Percentiles rank a stretch among this genome's conserved stretches.
phyloP scores from a whole-genome alignment of 2,888 invertebrate species.

The Pomacea canaliculata region DNA sequence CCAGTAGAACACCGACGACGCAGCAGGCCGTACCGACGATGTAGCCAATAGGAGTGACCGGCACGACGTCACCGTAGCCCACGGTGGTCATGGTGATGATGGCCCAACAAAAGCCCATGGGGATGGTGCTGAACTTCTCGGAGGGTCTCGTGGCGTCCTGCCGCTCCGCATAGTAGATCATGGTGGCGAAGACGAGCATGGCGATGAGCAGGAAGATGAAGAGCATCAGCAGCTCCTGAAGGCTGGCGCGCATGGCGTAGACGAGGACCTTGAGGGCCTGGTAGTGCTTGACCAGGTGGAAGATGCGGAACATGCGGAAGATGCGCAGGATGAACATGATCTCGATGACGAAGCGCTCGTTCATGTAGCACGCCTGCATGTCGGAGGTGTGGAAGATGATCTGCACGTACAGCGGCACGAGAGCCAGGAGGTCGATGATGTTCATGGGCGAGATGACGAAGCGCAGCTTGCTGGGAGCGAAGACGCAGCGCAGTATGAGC shows the following conservation, averaged over 20 bases:
- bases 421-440: conserved; percentile 65
- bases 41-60: conserved; percentile 61
- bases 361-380: conserved; percentile 59
- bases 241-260: conserved; percentile 70
- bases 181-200: conserved; percentile 67
- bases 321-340: conserved; percentile 71
- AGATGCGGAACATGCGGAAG: conserved; percentile 71
- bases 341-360: conserved; percentile 64
- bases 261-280: conserved; percentile 70
- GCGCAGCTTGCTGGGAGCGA: conserved; percentile 60
- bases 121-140: conserved; percentile 66
- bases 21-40: conserved; percentile 65
- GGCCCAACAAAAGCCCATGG: conserved; percentile 71
- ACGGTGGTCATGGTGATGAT: conserved; percentile 69
- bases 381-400: conserved; percentile 46
- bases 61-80: conserved; percentile 66
- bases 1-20: conserved; percentile 65
- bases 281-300: conserved; percentile 72
- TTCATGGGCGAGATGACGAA: conserved; percentile 65
- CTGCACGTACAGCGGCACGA: conserved; percentile 67
- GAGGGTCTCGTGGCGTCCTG: conserved; percentile 55
- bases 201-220: conserved; percentile 68
- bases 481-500: conserved; percentile 53
- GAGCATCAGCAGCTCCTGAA: conserved; percentile 68
- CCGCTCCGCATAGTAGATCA: conserved; percentile 69